Conservation (phyloP, 2,113 vertebrate genomes). For the Albula glossodonta region DNA sequence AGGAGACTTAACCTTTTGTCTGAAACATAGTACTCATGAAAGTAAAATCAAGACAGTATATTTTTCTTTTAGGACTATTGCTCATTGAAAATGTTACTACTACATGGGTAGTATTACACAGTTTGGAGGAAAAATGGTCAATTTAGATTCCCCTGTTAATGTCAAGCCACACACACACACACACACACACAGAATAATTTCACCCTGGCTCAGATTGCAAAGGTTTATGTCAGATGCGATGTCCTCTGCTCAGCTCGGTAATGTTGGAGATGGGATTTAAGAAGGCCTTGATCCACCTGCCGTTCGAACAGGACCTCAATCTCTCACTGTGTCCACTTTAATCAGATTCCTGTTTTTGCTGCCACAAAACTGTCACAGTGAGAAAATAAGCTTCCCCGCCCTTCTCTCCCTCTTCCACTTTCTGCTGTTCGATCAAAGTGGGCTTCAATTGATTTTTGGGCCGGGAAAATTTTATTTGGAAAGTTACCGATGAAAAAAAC, state of each 20-base stretch:
- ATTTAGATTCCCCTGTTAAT: not conserved
- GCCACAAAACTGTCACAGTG: constrained; percentile 94
- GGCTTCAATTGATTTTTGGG: constrained; percentile 94
- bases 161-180: constrained; percentile 70
- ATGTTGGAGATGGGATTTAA: constrained; percentile 83
- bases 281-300: constrained; percentile 89
- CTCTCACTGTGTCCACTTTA: constrained; percentile 95
- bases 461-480: constrained; percentile 74
- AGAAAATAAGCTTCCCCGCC: constrained; percentile 85
- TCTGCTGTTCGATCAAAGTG: constrained; percentile 70
- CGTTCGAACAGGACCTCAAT: constrained; percentile 99
- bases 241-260: constrained; percentile 70
- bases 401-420: constrained; percentile 66
- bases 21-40: not conserved
- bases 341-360: constrained; percentile 92
- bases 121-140: not conserved
- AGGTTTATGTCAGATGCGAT: constrained; percentile 59
- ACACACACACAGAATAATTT: constrained; percentile 76
- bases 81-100: not conserved
- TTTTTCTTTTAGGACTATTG: not conserved
- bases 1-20: not conserved
- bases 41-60: not conserved
- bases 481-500: constrained; percentile 59
- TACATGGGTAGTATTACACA: not conserved
- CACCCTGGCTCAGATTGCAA: constrained; percentile 49